Percentiles rank a stretch among this genome's conserved stretches.
phyloP scores from a whole-genome alignment of 1,140 invertebrate species.

The Kradibia gibbosae region DNA sequence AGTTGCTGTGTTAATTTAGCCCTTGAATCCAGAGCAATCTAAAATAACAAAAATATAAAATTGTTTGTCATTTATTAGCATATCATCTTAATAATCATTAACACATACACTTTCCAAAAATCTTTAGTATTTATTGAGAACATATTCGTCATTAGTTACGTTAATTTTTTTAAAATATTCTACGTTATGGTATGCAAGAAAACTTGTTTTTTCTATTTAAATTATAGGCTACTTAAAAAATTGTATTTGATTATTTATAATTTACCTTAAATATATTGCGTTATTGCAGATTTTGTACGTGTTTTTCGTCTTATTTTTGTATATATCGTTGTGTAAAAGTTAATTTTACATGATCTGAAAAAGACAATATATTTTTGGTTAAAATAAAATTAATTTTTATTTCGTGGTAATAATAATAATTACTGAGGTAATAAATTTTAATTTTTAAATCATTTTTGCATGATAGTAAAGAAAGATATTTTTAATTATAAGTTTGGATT shows the following conservation, averaged over 20 bases:
- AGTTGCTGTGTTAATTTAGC: slow-evolving; percentile 57
- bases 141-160: no score
- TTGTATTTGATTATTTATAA: no score
- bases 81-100: not conserved
- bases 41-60: slow-evolving; percentile 50
- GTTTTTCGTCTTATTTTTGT: slow-evolving; percentile 61
- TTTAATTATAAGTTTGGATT: no score
- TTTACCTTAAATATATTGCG: slow-evolving; percentile 67
- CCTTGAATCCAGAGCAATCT: slow-evolving; percentile 66
- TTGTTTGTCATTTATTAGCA: not conserved
- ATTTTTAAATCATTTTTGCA: no score
- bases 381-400: not conserved
- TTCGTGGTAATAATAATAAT: not conserved
- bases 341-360: slow-evolving; percentile 69
- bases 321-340: slow-evolving; percentile 68
- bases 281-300: slow-evolving; percentile 63
- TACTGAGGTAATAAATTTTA: not conserved
- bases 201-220: no score
- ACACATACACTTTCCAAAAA: no score
- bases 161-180: no score
- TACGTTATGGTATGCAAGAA: no score
- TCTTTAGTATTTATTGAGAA: no score
- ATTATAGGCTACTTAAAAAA: no score
- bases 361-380: slow-evolving; percentile 32
- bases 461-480: no score